Evolutionary conservation across 2,113 vertebrate species (phyloP).

Genomic region (Erythrocercus mccallii): DNA sequence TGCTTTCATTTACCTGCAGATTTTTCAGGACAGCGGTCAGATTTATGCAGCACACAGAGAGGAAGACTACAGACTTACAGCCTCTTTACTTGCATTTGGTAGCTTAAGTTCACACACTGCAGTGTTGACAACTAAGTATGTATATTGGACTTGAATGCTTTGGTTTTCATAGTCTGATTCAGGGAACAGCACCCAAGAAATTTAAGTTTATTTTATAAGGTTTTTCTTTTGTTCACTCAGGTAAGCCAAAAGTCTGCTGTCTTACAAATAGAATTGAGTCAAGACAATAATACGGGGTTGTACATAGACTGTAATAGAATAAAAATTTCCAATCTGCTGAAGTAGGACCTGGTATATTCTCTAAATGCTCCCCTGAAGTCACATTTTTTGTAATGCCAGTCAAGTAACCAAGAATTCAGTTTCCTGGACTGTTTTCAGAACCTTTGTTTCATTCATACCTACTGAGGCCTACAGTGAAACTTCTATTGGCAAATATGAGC

Average conservation of each 20-base stretch:
- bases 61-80: background rate
- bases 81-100: background rate
- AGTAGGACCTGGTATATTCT: background rate
- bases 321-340: background rate
- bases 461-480: background rate
- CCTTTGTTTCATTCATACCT: background rate
- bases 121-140: background rate
- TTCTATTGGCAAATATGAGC: background rate
- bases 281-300: background rate
- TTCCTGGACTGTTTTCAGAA: background rate
- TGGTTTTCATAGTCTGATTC: background rate
- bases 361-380: background rate
- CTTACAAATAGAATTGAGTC: background rate
- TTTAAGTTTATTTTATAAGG: background rate
- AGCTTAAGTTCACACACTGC: background rate
- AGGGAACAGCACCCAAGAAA: background rate
- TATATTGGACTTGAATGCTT: background rate
- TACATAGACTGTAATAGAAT: background rate
- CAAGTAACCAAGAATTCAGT: background rate
- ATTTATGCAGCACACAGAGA: background rate
- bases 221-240: background rate
- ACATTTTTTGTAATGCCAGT: background rate
- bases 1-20: background rate
- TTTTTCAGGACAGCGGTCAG: background rate
- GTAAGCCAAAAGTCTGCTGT: background rate